These are phyloP conservation scores for Pseudomyrmex cubaensis DNA, from an alignment of 1,140 invertebrate species.

Conservation along the genomic window DNA sequence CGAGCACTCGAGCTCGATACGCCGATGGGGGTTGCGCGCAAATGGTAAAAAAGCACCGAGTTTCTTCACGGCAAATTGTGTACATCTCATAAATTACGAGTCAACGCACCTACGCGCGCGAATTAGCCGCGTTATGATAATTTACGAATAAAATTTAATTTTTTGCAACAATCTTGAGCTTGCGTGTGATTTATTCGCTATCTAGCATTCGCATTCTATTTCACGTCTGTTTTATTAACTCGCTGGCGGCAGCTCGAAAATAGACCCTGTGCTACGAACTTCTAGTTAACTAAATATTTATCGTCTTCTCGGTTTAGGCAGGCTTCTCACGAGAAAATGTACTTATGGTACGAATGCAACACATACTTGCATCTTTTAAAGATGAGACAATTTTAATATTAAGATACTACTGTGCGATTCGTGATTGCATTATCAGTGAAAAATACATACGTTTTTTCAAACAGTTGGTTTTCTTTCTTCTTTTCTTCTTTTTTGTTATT, in stretches of 20 bases:
- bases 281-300: slow-evolving; percentile 30
- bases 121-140: neutral
- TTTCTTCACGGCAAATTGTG: neutral
- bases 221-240: slow-evolving; percentile 14
- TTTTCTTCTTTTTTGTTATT: neutral
- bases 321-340: neutral
- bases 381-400: too few species aligned
- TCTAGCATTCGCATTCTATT: slow-evolving; percentile 4
- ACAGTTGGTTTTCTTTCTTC: neutral
- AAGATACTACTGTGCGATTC: neutral
- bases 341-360: neutral
- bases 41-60: neutral
- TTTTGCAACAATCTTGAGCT: neutral
- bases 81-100: neutral
- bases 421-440: neutral
- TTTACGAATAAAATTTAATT: neutral
- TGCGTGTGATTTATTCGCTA: neutral
- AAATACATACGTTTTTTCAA: neutral
- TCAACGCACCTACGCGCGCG: too few species aligned
- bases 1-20: neutral
- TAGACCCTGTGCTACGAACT: neutral
- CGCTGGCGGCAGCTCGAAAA: neutral
- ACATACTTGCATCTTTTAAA: neutral
- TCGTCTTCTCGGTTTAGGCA: neutral
- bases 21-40: neutral